Evolutionary conservation across 2,113 vertebrate genomes (phyloP), one percentile per base, ranked within the genome.

Genomic region (Podilymbus podiceps): DNA sequence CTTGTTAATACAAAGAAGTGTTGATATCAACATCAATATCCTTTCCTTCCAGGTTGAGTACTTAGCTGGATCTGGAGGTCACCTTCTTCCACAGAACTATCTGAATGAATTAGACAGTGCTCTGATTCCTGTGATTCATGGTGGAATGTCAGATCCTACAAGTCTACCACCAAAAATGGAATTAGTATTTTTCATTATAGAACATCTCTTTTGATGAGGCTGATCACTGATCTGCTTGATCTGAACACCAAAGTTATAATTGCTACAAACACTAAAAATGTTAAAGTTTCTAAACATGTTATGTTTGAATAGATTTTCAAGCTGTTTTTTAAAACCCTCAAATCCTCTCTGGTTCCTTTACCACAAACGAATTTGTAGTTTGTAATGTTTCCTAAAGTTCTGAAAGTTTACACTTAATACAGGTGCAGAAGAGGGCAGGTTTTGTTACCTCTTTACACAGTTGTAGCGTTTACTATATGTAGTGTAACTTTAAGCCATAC

Each of bases 71-170:
- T 99, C 98, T 20, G 98, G 98, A 67, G 99, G 99, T 23, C 96
- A 76, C 2, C 98, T 98, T 95, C 99, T 99, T 77, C 99, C 99
- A 19, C 99, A 99, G 97, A 98, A 95, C 82, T 99, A 99, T 91
- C 98, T 99, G 97, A 99, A 99, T 25, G 99, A 99, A 83, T 96
- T 99, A 86, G 99, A 99, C 78, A 96, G 96, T 62, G 98, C 98
- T 24, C 97, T 99, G 83, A 98, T 99, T 85, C 99, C 99, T 46
- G 99, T 99, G 95, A 99, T 99, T 93, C 98, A 99, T 3, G 97
- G 98, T 38, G 98, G 99, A 8, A 97, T 98, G 72, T 98, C 98
- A 15, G 97, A 97, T 50, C 97, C 99, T 3, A 96, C 98, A 23
- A 98, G 97, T 95, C 98, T 98, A 3, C 98, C 99, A 69, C 58